Base-by-base conservation (phyloP, 1,140 invertebrate species). In the Penaeus chinensis region DNA sequence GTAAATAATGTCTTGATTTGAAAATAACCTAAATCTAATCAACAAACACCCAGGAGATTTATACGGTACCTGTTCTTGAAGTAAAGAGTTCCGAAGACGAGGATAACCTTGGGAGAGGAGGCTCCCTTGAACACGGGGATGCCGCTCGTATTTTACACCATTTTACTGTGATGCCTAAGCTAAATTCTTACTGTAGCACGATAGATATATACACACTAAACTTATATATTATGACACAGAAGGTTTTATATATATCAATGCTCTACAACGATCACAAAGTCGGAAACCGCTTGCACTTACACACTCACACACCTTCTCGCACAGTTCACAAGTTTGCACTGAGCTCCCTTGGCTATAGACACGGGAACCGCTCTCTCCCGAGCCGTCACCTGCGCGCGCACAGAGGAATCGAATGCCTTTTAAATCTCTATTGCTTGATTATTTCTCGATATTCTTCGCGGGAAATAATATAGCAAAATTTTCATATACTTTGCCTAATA, bases 241-340 rank as follows among this genome's bases (percentile, higher is more conserved):
- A 19, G 77, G 54, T 79, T 79, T 60, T 47, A 61, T 79, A 60
- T 79, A 61, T 79, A 79, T 79, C 77, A 79, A 47, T 79, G 54
- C 77, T 60, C 54, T 60, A 79, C 77, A 79, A 79, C 77, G 61
- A 47, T 60, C 54, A 61, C 77, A 60, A 79, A 79, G 77, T 79
- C 77, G 77, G 47, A 54, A 79, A 79, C 77, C 61, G 77, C 77
- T 79, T 24, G 77, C 77, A 60, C 61, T 60, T 60, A 79, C 77
- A 79, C 77, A 79, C 54, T 54, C 77, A 79, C 77, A 79, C 47
- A 61, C 77, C 77, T 79, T 79, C 77, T 79, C 77, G 77, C 77
- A 79, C 77, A 60, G 77, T 79, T 60, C 47, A 79, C 77, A 79
- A 79, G 77, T 79, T 79, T 60, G 77, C 77, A 79, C 77, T 79